Percentiles rank a stretch among this genome's conserved stretches.
phyloP scores from a whole-genome alignment of 2,888 invertebrate genomes.

The Stenurella melanura region DNA sequence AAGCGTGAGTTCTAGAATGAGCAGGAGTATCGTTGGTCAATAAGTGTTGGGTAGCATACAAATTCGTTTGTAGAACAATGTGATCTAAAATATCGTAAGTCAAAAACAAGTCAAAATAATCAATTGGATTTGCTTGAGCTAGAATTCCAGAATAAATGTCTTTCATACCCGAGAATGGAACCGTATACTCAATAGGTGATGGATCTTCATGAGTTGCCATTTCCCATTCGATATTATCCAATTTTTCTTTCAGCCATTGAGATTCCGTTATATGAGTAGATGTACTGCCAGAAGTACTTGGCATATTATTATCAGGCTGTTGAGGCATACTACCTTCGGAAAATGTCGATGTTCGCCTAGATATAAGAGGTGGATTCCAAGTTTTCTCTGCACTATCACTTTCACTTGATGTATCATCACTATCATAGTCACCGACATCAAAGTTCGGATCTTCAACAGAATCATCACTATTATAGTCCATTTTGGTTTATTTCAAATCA shows the following conservation, averaged over 20 bases:
- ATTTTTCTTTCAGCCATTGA: not conserved
- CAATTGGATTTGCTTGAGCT: constrained; percentile 16
- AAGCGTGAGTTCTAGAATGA: too few relatives aligned
- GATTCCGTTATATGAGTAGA: constrained; percentile 5
- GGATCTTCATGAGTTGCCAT: not conserved
- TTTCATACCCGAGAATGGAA: constrained; percentile 1
- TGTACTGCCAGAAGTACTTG: not conserved
- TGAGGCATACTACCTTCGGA: too few relatives aligned
- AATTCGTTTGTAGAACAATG: constrained; percentile 45
- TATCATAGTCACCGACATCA: too few relatives aligned
- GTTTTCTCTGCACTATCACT: too few relatives aligned
- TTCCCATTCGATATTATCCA: not conserved
- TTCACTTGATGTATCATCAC: too few relatives aligned
- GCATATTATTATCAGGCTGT: not conserved
- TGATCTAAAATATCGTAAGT: constrained; percentile 32
- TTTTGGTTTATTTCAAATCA: too few relatives aligned
- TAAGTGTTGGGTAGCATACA: constrained; percentile 43
- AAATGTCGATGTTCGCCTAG: too few relatives aligned
- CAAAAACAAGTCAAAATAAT: constrained; percentile 42
- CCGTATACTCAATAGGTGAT: not conserved
- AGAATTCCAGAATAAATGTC: constrained; percentile 15
- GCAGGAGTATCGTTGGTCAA: constrained; percentile 30
- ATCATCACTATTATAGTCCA: too few relatives aligned
- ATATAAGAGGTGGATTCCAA: too few relatives aligned
- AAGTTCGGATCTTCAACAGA: too few relatives aligned